Conservation (phyloP, 2,113 vertebrate species). For the Cynocephalus volans region DNA sequence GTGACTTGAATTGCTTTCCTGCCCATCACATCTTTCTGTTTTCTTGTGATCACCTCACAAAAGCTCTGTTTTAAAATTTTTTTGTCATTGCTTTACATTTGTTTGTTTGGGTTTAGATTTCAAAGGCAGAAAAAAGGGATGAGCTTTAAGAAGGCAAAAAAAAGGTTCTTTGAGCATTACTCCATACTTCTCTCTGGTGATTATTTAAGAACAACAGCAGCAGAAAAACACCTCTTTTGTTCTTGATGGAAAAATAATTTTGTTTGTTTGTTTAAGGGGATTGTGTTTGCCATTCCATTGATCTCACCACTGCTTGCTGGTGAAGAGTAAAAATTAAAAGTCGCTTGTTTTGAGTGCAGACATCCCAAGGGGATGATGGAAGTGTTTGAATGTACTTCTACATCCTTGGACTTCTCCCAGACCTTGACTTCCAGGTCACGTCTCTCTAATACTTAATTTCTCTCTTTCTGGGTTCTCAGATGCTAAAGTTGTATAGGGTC, state of each 20-base stretch:
- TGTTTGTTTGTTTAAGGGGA: slow-evolving; percentile 42
- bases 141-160: background rate
- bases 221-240: background rate
- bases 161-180: background rate
- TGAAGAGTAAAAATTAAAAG: slow-evolving; percentile 25
- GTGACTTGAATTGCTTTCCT: background rate
- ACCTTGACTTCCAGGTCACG: background rate
- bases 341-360: slow-evolving; percentile 15
- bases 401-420: background rate
- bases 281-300: background rate
- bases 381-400: background rate
- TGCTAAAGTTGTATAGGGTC: background rate
- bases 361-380: background rate
- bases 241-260: slow-evolving; percentile 48
- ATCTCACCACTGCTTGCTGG: slow-evolving; percentile 22
- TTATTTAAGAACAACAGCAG: background rate
- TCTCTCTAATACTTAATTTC: background rate
- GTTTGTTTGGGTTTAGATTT: background rate
- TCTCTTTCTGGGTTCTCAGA: background rate
- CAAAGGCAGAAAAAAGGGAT: background rate
- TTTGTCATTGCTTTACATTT: background rate
- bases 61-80: background rate
- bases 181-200: background rate
- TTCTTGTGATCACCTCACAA: background rate
- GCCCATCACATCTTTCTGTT: background rate